Conservation (phyloP, 2,888 invertebrate genomes). For the Leptothorax acervorum region DNA sequence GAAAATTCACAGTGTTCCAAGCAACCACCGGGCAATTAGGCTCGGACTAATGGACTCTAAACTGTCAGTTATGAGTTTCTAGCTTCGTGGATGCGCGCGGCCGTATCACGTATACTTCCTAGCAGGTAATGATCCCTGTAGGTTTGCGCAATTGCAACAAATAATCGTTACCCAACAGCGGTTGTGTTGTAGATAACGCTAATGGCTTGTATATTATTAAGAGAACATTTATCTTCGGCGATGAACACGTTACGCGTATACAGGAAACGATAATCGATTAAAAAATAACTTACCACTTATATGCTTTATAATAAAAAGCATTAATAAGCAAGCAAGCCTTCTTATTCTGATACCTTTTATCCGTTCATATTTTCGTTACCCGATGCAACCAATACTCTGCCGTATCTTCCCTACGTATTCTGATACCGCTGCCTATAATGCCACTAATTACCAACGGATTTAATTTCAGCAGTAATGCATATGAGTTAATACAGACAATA, state of each 20-base stretch:
- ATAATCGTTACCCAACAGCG: slow-evolving; percentile 42
- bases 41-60: slow-evolving; percentile 67
- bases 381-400: slow-evolving; percentile 8
- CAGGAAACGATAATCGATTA: background rate
- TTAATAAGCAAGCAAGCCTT: background rate
- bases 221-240: slow-evolving; percentile 20
- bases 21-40: slow-evolving; percentile 62
- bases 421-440: slow-evolving; percentile 23
- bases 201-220: slow-evolving; percentile 36
- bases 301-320: background rate
- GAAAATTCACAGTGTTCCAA: slow-evolving; percentile 53
- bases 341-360: background rate
- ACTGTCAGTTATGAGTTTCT: slow-evolving; percentile 69
- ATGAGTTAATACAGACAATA: slow-evolving; percentile 25
- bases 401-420: background rate
- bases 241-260: background rate
- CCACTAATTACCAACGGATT: slow-evolving; percentile 38
- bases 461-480: slow-evolving; percentile 44
- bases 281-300: background rate
- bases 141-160: slow-evolving; percentile 53
- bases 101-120: slow-evolving; percentile 58
- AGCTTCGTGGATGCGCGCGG: slow-evolving; percentile 53
- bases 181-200: slow-evolving; percentile 29
- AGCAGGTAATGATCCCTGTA: slow-evolving; percentile 61
- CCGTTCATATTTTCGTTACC: background rate